A percentile compares a stretch with the other conserved stretches of the same genome.
Conservation (phyloP, 2,113 vertebrate genomes). For the Ptyas mucosa region DNA sequence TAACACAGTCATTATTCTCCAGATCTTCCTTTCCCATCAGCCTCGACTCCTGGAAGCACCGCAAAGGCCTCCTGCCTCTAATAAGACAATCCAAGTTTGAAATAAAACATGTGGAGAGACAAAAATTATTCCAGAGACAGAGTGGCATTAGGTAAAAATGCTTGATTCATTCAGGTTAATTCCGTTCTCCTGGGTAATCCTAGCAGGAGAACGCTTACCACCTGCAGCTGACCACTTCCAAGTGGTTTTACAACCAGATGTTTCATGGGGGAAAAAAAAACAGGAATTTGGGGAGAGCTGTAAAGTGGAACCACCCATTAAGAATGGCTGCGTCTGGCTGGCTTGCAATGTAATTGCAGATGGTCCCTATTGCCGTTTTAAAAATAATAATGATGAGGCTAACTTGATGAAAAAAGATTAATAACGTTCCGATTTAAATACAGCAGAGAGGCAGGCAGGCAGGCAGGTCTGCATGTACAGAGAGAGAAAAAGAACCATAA, state of each 20-base stretch:
- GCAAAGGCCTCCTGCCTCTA: not conserved
- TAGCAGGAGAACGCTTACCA: not conserved
- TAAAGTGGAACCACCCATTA: slow-evolving; percentile 23
- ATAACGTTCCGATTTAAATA: not conserved
- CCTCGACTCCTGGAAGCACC: not conserved
- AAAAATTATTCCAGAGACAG: not conserved
- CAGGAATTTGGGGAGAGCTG: not conserved
- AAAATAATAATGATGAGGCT: not conserved
- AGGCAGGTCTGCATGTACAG: not conserved
- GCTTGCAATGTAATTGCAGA: not conserved
- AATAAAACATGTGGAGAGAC: not conserved
- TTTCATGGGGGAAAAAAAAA: not conserved
- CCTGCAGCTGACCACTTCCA: slow-evolving; percentile 23
- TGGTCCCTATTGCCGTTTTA: not conserved
- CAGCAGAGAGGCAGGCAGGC: not conserved
- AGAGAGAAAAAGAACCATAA: not conserved
- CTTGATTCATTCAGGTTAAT: slow-evolving; percentile 3
- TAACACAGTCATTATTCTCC: not conserved
- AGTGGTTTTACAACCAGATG: slow-evolving; percentile 38
- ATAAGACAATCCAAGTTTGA: not conserved
- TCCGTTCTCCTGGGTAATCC: slow-evolving; percentile 39
- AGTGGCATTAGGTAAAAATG: slow-evolving; percentile 33
- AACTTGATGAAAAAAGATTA: not conserved
- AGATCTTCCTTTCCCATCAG: not conserved
- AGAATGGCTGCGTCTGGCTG: not conserved